Evolutionary conservation across 2,888 invertebrate species (phyloP).

Genomic region (Xestia ashworthii): DNA sequence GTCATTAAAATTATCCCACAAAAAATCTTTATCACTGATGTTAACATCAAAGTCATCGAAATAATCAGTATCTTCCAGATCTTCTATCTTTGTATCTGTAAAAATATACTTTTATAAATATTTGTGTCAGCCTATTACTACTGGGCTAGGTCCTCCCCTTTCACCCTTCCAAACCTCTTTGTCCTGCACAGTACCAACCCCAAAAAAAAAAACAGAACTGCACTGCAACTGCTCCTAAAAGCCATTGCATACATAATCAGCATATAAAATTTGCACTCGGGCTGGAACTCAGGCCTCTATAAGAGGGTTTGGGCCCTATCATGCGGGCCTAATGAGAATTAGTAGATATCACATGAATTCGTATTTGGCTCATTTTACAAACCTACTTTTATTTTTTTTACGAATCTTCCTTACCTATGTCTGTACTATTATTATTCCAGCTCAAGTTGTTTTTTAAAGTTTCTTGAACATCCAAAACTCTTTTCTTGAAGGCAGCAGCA

Average conservation of each 20-base stretch:
- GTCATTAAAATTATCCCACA: slow-evolving; percentile 37
- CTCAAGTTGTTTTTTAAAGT: slow-evolving; percentile 10
- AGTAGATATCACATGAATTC: background rate
- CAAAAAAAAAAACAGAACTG: too few relatives aligned
- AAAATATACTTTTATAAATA: too few relatives aligned
- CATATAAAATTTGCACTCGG: background rate
- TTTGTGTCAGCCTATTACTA: too few relatives aligned
- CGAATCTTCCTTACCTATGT: background rate
- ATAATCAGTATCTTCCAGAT: slow-evolving; percentile 19
- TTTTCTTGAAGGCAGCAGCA: slow-evolving; percentile 57
- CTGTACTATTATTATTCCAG: background rate
- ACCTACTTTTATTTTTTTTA: background rate
- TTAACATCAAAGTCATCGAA: slow-evolving; percentile 43
- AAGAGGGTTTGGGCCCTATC: background rate
- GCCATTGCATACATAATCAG: too few relatives aligned
- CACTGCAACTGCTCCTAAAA: background rate
- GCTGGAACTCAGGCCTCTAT: too few relatives aligned
- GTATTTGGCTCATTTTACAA: background rate
- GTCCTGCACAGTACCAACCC: too few relatives aligned
- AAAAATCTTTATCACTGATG: slow-evolving; percentile 39
- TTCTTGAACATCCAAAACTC: slow-evolving; percentile 50
- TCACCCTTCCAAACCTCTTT: too few relatives aligned
- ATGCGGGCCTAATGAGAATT: background rate
- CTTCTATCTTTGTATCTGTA: slow-evolving; percentile 24
- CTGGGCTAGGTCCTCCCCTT: too few relatives aligned